Evolutionary conservation across 2,888 invertebrate species (phyloP).

Genomic region (Sesia apiformis): DNA sequence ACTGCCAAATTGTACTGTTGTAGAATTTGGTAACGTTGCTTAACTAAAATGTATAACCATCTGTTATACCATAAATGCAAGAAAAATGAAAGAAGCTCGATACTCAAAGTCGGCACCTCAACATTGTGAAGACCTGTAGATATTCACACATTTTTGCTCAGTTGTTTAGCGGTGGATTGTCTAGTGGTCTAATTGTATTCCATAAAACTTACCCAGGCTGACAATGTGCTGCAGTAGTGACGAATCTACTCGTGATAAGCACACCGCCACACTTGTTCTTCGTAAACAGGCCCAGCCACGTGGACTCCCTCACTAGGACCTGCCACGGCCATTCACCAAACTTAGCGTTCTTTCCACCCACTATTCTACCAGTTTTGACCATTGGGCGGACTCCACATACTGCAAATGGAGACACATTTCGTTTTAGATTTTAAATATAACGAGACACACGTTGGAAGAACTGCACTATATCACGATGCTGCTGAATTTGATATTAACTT

Average conservation of each 20-base stretch:
- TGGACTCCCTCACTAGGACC: slow-evolving; percentile 91
- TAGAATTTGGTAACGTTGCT: no score
- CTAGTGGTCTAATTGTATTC: no score
- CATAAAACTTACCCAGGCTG: slow-evolving; percentile 84
- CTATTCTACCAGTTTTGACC: slow-evolving; percentile 86
- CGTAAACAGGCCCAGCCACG: slow-evolving; percentile 94
- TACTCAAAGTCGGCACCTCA: neutral
- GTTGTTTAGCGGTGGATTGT: no score
- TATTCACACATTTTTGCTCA: no score
- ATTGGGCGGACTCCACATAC: slow-evolving; percentile 92
- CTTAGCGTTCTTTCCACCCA: slow-evolving; percentile 89
- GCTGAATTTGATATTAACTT: no score
- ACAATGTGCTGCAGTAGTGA: slow-evolving; percentile 95
- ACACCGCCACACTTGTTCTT: slow-evolving; percentile 97
- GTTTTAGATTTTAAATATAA: no score
- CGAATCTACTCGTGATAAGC: slow-evolving; percentile 89
- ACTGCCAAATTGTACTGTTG: no score
- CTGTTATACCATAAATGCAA: no score
- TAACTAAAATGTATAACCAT: no score
- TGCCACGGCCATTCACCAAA: slow-evolving; percentile 97
- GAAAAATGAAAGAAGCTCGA: neutral
- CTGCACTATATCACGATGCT: no score
- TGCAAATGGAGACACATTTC: slow-evolving; percentile 45
- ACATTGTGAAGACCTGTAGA: neutral
- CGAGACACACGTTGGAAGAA: no score